Base-by-base conservation (phyloP, 2,113 vertebrate species). In the Nerophis lumbriciformis region DNA sequence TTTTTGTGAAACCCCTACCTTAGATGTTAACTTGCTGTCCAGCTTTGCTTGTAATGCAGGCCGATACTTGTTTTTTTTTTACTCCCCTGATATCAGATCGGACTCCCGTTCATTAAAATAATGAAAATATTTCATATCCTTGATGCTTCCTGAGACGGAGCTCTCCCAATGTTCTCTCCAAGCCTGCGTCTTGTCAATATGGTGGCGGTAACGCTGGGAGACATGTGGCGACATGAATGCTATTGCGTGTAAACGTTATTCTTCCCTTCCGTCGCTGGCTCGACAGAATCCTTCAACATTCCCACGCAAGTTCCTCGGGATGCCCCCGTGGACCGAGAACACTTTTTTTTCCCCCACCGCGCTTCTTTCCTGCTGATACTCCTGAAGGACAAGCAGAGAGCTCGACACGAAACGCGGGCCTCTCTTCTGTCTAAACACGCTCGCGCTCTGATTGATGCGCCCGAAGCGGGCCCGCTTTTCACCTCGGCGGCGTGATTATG, bases 401-500 rank as follows among this genome's bases (percentile, higher is more conserved):
- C 54, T 12, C 8, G 69, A 58, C 68, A 61, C 72, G 67, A 67
- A 74, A 39, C 15, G n/a, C 3, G 71, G 28, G 65, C 58, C 76
- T 53, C 68, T 59, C 65, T 55, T 63, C 77, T 71, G 83, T 83
- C 76, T 78, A 74, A 80, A 76, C 68, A 78, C 74, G 75, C 80
- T 83, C 83, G 73, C 78, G 77, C 71, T 72, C 70, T 66, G 73
- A 83, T 83, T 82, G 82, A 88, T 82, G 76, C 70, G 85, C 83
- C 64, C 63, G 61, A 75, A 79, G 72, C 54, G 62, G 72, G 80
- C 77, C 86, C 75, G 81, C 28, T 28, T 80, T 83, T 75, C 80
- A 71, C 68, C 66, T 76, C 72, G 52, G 55, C 11, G 59, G 28
- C 19, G 58, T 5, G 53, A 64, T 57, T 53, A 71, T 49, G 79